Conservation (phyloP, 2,797 vertebrate genomes). For the Enteromius fasciolatus region DNA sequence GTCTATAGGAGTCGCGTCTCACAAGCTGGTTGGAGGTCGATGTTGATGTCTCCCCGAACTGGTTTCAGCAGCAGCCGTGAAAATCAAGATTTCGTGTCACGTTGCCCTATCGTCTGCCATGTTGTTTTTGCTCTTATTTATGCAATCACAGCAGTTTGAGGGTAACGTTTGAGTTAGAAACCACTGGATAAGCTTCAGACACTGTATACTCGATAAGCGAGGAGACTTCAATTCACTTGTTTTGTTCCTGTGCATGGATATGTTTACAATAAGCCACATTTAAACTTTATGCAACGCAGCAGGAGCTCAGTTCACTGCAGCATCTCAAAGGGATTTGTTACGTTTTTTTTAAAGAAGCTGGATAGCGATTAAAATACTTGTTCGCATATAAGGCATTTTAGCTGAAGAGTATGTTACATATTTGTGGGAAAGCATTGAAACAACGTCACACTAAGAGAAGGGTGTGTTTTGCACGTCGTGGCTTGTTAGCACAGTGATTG, state of each 20-base stretch:
- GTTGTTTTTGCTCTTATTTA: constrained; percentile 62
- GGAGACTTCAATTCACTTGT: constrained; percentile 56
- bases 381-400: neutral
- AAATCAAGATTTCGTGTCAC: constrained; percentile 23
- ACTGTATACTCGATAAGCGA: constrained; percentile 58
- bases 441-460: neutral
- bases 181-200: constrained; percentile 55
- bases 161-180: constrained; percentile 41
- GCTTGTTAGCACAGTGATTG: neutral
- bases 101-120: constrained; percentile 2
- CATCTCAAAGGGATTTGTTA: constrained; percentile 19
- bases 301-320: neutral
- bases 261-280: constrained; percentile 58
- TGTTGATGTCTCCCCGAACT: neutral
- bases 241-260: constrained; percentile 62
- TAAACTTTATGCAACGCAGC: constrained; percentile 71
- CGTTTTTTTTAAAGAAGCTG: neutral
- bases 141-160: constrained; percentile 45
- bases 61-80: neutral
- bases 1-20: neutral
- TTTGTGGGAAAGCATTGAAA: neutral
- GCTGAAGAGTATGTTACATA: neutral
- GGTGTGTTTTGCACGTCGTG: neutral
- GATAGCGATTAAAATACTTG: neutral
- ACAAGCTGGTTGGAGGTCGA: constrained; percentile 3